Percentiles rank a stretch among this genome's conserved stretches.
These are phyloP conservation scores for Scaptomyza tumidula DNA, from an alignment of 2,888 invertebrate species.

Conservation along the genomic window DNA sequence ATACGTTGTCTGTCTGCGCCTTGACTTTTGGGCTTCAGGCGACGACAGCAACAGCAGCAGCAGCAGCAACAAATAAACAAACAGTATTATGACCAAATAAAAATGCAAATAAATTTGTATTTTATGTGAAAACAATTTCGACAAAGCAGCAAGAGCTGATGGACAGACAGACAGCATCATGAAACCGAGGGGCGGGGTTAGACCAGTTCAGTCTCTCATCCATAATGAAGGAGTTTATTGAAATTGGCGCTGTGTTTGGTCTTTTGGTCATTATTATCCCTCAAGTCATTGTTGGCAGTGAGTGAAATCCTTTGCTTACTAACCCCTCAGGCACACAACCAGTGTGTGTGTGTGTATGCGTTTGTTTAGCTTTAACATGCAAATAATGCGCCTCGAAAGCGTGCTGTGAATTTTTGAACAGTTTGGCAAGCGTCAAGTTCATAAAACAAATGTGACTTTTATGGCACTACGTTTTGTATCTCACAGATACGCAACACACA, in stretches of 20 bases:
- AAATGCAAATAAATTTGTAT: constrained; percentile 80
- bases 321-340: constrained; percentile 19
- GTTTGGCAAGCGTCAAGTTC: constrained; percentile 43
- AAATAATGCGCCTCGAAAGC: constrained; percentile 73
- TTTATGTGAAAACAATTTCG: constrained; percentile 78
- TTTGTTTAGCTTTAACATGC: constrained; percentile 47
- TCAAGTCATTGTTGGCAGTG: constrained; percentile 41
- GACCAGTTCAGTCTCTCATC: constrained; percentile 1
- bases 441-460: constrained; percentile 67
- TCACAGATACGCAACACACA: constrained; percentile 45
- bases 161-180: constrained; percentile 38
- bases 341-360: constrained; percentile 10
- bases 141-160: constrained; percentile 48
- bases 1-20: constrained; percentile 55
- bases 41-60: constrained; percentile 30
- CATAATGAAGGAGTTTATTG: constrained; percentile 74
- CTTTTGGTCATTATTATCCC: constrained; percentile 48
- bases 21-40: constrained; percentile 56
- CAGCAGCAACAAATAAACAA: constrained; percentile 64
- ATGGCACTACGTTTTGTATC: constrained; percentile 52
- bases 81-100: constrained; percentile 78
- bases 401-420: constrained; percentile 71
- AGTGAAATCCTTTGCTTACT: constrained; percentile 49
- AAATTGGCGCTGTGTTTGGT: constrained; percentile 56
- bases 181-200: constrained; percentile 1